Evolutionary conservation across 2,113 vertebrate genomes (phyloP).

Genomic region (Anhinga anhinga): DNA sequence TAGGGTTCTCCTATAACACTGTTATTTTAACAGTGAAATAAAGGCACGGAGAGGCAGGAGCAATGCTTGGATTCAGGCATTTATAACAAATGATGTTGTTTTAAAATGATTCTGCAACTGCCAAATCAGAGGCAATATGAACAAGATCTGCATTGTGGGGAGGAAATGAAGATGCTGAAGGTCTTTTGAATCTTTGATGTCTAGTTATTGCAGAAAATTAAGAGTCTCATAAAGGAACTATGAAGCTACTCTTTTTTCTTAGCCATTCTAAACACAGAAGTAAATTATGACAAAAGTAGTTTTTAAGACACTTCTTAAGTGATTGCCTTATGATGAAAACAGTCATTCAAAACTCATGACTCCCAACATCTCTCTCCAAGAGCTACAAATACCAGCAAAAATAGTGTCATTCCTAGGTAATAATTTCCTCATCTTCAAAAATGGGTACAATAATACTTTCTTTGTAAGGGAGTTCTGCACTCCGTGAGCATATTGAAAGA

Average conservation of each 20-base stretch:
- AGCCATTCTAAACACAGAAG: background rate
- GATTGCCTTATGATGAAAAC: background rate
- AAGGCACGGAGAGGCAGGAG: background rate
- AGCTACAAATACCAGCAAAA: background rate
- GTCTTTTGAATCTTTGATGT: background rate
- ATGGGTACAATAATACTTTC: background rate
- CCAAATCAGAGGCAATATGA: background rate
- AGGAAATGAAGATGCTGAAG: background rate
- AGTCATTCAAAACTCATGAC: background rate
- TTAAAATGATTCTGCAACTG: background rate
- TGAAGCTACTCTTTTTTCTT: background rate
- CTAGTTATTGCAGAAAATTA: background rate
- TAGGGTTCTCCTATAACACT: background rate
- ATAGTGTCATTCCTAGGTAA: background rate
- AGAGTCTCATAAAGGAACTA: background rate
- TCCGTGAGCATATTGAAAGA: background rate
- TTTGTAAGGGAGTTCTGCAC: background rate
- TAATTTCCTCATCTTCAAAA: background rate
- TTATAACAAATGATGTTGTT: background rate
- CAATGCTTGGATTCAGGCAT: background rate
- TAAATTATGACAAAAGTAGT: background rate
- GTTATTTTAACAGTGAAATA: slow-evolving; percentile 1
- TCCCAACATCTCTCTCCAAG: background rate
- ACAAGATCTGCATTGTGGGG: background rate
- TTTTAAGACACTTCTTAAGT: background rate